Percentiles rank a stretch among this genome's conserved stretches.
These are phyloP conservation scores for Rhipidura dahli DNA, from an alignment of 2,113 vertebrate species.

Conservation along the genomic window DNA sequence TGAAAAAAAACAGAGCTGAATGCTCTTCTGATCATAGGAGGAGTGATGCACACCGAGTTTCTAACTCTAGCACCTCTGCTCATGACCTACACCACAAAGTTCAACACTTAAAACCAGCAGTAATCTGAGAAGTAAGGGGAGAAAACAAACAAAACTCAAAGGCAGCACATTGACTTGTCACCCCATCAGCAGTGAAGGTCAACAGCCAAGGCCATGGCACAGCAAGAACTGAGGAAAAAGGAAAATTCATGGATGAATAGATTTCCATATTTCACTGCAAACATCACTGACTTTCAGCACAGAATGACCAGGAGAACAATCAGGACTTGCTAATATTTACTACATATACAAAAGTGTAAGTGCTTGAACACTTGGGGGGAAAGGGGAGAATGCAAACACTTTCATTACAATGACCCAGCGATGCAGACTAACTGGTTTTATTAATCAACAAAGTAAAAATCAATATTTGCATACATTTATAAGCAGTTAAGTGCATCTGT, in stretches of 20 bases:
- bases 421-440: background rate
- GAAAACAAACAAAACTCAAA: background rate
- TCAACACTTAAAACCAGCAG: background rate
- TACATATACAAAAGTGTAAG: background rate
- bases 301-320: background rate
- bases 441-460: background rate
- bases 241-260: background rate
- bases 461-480: background rate
- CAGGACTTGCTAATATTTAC: background rate
- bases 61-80: background rate
- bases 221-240: background rate
- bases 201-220: background rate
- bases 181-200: background rate
- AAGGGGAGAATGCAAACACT: background rate
- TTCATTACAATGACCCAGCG: background rate
- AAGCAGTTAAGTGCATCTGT: background rate
- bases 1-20: background rate
- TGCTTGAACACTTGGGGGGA: background rate
- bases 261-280: background rate
- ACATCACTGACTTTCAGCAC: background rate
- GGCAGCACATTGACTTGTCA: background rate
- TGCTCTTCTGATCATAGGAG: fast-evolving
- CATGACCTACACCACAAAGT: background rate
- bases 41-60: background rate
- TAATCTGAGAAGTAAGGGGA: background rate